A percentile compares a stretch with the other conserved stretches of the same genome.
These are phyloP conservation scores for Columba livia DNA, from an alignment of 2,113 vertebrate genomes.

Conservation along the genomic window DNA sequence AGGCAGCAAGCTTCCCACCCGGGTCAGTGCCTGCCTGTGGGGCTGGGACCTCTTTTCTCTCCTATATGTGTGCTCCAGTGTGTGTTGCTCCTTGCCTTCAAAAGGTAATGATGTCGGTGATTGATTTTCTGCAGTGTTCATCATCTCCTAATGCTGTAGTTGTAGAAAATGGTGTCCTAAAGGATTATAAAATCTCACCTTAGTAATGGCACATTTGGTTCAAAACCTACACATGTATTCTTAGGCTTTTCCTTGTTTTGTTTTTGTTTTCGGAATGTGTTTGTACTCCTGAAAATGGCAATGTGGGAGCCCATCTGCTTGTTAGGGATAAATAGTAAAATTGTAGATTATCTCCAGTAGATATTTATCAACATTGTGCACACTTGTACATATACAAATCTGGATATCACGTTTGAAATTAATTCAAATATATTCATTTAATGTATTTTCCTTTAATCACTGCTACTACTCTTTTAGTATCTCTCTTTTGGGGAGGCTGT, in stretches of 20 bases:
- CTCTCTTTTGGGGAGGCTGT: background rate
- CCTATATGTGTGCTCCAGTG: rapidly evolving
- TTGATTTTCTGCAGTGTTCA: background rate
- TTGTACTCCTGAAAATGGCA: conserved; percentile 21
- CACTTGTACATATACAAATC: background rate
- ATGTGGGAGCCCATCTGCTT: conserved; percentile 49
- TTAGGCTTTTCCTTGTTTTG: background rate
- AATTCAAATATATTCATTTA: background rate
- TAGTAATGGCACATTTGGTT: background rate
- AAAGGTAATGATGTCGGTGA: background rate
- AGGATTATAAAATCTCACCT: background rate
- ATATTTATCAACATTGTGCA: conserved; percentile 26
- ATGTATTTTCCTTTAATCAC: background rate
- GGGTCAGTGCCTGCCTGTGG: background rate
- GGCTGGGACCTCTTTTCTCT: background rate
- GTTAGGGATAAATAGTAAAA: conserved; percentile 28
- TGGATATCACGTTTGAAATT: background rate
- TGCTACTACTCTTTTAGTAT: background rate
- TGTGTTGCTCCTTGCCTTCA: background rate
- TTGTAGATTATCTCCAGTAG: background rate
- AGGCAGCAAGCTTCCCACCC: rapidly evolving
- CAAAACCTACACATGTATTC: background rate
- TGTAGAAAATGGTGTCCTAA: background rate
- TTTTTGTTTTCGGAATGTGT: background rate
- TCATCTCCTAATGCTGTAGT: background rate